Base-by-base conservation (phyloP, 2,113 vertebrate genomes). In the Dendropsophus ebraccatus region DNA sequence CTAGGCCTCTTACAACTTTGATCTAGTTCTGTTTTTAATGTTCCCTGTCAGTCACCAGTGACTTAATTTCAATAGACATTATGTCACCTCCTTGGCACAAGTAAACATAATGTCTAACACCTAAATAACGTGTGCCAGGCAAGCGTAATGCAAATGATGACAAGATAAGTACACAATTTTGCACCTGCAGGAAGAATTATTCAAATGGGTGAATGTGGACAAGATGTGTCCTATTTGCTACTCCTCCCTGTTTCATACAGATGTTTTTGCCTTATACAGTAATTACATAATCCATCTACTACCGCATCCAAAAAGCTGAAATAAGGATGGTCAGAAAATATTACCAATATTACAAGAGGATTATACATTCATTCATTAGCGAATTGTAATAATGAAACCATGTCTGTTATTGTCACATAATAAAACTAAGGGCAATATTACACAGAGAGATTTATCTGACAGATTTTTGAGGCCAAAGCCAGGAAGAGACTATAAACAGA, bases 21-120 rank as follows among this genome's bases (percentile, higher is more conserved):
- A 93, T 92, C 90, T 77, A 82, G 62, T 89, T 77, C 83, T 86
- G 87, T 91, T 91, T 93, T 93, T 90, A 92, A 89, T 90, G 88
- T 54, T 90, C 90, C 88, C 92, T 89, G 88, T 91, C 89, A 90
- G 90, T 87, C 89, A 77, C 73, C 89, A 87, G 85, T 83, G 87
- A 88, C 88, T 88, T 83, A 87, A 87, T 89, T 92, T 94, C 91
- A 91, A 92, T 88, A 94, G 94, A 95, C 92, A 92, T 94, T 90
- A 94, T 92, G 94, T 95, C 93, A 94, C 90, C 86, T 87, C 87
- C 88, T 87, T 92, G 92, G 85, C 85, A 81, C 67, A 88, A 32
- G 83, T 91, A 94, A 94, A 94, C 91, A 93, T 85, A 91, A 85
- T 76, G 89, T 92, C 91, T 93, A 93, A 93, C 89, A 90, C 90